Evolutionary conservation across 2,888 invertebrate species (phyloP), one percentile per base, ranked within the genome.

Genomic region (Atethmia centrago): DNA sequence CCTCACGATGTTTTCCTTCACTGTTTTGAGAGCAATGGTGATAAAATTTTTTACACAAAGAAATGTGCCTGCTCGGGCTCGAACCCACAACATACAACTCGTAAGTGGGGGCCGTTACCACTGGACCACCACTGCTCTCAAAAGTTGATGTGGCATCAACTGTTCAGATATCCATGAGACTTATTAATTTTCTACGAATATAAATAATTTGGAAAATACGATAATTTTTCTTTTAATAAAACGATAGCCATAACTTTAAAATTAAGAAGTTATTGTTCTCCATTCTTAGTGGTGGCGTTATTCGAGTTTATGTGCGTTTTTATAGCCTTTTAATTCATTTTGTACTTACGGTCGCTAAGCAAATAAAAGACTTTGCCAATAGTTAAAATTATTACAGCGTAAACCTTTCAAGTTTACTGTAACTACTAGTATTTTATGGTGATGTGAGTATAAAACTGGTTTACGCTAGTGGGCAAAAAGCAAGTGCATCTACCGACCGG

Each of bases 311-410:
- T 71, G 77, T 73, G 21, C 49, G 25, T 64, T 80, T 77, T 80
- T 73, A 82, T 61, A 42, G 45, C 42, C 14, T 77, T 77, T 83
- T 80, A 77, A 83, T 80, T 80, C 55, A 58, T 73, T 83, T 77
- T 80, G 51, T 80, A 80, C 64, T 56, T 64, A 49, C 82, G 56
- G 56, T 67, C 74, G 79, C 74, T 82, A 67, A 64, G 45, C n/a
- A 82, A 82, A 82, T 78, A 74, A 82, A 78, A 82, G 63, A n/a
- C 63, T 74, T 65, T 64, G 51, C 49, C 71, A 59, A 79, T 70
- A 73, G 80, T 76, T 79, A 83, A 83, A 72, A 61, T 83, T 79
- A 69, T 74, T 66, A 63, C 65, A 51, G 45, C 65, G 55, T 68
- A 68, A 80, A 66, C 59, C 66, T 78, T 72, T 78, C 19, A 59